These are phyloP conservation scores for Macropis europaea DNA, from an alignment of 2,888 invertebrate genomes.

Conservation along the genomic window DNA sequence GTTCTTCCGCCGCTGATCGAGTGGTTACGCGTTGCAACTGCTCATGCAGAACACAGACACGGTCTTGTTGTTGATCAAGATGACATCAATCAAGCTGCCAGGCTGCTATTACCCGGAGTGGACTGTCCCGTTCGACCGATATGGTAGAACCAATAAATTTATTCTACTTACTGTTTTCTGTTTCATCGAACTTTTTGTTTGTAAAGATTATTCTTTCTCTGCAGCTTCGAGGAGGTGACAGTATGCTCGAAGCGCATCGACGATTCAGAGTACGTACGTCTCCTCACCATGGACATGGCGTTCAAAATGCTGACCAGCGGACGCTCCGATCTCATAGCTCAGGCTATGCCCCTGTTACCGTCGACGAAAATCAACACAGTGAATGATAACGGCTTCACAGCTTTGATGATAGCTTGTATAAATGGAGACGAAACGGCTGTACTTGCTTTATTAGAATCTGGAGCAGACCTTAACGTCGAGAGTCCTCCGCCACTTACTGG, in stretches of 20 bases:
- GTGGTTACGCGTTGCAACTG: conserved; percentile 91
- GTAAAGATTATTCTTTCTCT: neutral
- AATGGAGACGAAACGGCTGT: conserved; percentile 90
- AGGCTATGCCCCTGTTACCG: conserved; percentile 88
- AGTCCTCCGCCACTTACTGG: conserved; percentile 82
- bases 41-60: conserved; percentile 90
- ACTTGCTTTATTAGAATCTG: conserved; percentile 87
- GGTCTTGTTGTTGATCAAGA: conserved; percentile 90
- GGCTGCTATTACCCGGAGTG: conserved; percentile 91
- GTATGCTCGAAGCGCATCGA: conserved; percentile 79
- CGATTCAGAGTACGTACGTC: conserved; percentile 82
- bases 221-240: conserved; percentile 83
- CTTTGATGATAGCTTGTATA: conserved; percentile 91
- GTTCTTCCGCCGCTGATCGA: conserved; percentile 94
- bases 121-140: conserved; percentile 92
- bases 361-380: conserved; percentile 88
- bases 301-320: conserved; percentile 92
- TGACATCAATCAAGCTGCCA: conserved; percentile 93
- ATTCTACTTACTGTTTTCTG: neutral
- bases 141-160: conserved; percentile 80
- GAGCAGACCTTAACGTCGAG: conserved; percentile 91
- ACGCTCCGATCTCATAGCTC: conserved; percentile 88
- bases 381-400: conserved; percentile 90
- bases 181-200: neutral
- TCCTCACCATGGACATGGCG: conserved; percentile 87